These are phyloP conservation scores for Silurus asotus DNA, from an alignment of 2,113 vertebrate species.

Conservation along the genomic window DNA sequence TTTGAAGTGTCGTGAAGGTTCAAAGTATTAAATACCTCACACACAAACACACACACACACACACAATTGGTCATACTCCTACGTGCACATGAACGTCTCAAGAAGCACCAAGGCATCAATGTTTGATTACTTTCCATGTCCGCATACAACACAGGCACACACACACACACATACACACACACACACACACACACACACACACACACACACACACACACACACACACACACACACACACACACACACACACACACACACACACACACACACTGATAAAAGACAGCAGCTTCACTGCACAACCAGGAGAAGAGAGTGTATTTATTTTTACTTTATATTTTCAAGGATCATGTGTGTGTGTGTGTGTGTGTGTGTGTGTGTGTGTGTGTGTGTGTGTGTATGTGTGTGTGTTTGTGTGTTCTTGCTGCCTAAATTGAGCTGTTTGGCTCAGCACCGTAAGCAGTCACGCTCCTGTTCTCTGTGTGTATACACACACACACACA, in stretches of 20 bases:
- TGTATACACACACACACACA: background rate
- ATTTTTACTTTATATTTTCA: background rate
- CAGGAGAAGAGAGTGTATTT: background rate
- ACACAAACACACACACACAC: background rate
- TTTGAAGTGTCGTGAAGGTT: no score
- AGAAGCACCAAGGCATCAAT: background rate
- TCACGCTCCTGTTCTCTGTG: background rate
- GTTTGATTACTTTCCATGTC: background rate
- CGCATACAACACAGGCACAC: background rate
- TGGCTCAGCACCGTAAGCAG: background rate
- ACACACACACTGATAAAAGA: background rate
- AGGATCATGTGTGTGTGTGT: background rate
- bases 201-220: conserved; percentile 1
- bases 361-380: background rate
- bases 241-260: background rate
- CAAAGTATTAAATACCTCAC: background rate
- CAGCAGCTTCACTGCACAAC: background rate
- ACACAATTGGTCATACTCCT: background rate
- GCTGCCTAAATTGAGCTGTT: background rate
- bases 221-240: background rate
- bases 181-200: background rate
- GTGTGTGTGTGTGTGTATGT: background rate
- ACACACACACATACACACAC: conserved; percentile 5
- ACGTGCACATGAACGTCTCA: background rate
- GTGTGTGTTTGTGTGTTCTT: background rate